These are phyloP conservation scores for Hyaena hyaena DNA, from an alignment of 2,113 vertebrate genomes.

Conservation along the genomic window DNA sequence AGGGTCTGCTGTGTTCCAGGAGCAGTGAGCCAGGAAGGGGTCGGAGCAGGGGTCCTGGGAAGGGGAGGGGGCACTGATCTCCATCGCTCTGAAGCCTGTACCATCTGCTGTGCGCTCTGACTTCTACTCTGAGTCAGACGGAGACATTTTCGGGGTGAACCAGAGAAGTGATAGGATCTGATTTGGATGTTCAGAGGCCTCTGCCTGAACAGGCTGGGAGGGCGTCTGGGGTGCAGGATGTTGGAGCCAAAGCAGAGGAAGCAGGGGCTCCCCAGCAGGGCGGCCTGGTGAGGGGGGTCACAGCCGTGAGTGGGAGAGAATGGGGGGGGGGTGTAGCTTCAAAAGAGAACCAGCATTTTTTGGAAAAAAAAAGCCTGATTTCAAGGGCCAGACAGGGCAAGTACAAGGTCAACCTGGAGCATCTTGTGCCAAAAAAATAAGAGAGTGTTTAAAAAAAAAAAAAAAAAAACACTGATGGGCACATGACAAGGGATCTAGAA, in stretches of 20 bases:
- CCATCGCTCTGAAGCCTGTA: background rate
- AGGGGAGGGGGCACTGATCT: rapidly evolving
- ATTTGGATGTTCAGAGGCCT: background rate
- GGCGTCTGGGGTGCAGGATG: background rate
- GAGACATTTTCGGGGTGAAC: background rate
- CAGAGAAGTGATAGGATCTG: background rate
- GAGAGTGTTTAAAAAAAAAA: background rate
- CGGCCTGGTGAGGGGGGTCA: background rate
- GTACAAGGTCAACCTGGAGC: background rate
- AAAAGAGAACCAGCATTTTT: background rate
- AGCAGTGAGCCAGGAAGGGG: background rate
- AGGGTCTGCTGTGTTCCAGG: background rate
- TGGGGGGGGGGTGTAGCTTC: rapidly evolving
- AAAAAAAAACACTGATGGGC: background rate
- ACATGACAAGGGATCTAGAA: background rate
- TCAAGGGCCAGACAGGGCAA: background rate
- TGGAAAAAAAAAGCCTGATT: background rate
- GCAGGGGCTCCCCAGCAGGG: background rate
- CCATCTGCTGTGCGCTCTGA: background rate
- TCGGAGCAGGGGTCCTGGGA: background rate
- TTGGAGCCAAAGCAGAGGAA: background rate
- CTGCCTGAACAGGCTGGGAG: background rate
- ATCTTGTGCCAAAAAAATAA: background rate
- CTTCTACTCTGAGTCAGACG: background rate
- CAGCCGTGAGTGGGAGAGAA: background rate